phyloP scores from a whole-genome alignment of 2,888 invertebrate genomes.

The Crossocerus cetratus region DNA sequence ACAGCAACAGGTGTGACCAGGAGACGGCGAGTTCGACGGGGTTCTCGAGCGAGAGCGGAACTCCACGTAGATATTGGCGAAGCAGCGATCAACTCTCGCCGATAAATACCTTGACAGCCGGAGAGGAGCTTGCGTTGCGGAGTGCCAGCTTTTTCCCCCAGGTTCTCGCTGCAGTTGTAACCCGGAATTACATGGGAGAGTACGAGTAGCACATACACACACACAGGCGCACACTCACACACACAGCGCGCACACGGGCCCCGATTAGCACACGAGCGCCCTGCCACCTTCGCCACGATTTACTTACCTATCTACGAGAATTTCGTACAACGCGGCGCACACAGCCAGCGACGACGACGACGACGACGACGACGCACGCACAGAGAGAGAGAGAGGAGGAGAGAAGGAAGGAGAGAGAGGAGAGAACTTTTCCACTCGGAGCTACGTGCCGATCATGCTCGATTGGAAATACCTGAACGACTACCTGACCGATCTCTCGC shows the following conservation, averaged over 20 bases:
- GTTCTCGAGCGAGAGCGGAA: conserved; percentile 28
- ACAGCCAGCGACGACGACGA: conserved; percentile 9
- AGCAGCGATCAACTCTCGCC: conserved; percentile 47
- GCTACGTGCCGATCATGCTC: conserved; percentile 73
- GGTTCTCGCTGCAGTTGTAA: conserved; percentile 23
- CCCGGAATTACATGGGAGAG: conserved; percentile 20
- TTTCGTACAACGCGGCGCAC: conserved; percentile 51
- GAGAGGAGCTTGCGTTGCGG: no score
- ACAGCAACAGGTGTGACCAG: conserved; percentile 57
- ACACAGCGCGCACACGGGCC: conserved; percentile 23
- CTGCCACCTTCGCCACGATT: conserved; percentile 17
- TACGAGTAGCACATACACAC: conserved; percentile 32
- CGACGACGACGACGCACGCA: no score
- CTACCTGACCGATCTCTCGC: conserved; percentile 57
- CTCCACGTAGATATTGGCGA: conserved; percentile 41
- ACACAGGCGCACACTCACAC: conserved; percentile 28
- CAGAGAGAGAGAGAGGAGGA: conserved; percentile 12
- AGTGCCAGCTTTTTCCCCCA: conserved; percentile 44
- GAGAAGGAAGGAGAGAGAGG: conserved; percentile 18
- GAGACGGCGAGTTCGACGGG: conserved; percentile 3
- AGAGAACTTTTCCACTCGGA: conserved; percentile 44
- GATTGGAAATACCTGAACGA: conserved; percentile 72
- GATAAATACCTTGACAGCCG: conserved; percentile 61
- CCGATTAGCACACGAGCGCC: conserved; percentile 6
- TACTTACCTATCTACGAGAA: conserved; percentile 71